A percentile compares a stretch with the other conserved stretches of the same genome.
Conservation (phyloP, 23 tunicate genomes). For the Styela clava region DNA sequence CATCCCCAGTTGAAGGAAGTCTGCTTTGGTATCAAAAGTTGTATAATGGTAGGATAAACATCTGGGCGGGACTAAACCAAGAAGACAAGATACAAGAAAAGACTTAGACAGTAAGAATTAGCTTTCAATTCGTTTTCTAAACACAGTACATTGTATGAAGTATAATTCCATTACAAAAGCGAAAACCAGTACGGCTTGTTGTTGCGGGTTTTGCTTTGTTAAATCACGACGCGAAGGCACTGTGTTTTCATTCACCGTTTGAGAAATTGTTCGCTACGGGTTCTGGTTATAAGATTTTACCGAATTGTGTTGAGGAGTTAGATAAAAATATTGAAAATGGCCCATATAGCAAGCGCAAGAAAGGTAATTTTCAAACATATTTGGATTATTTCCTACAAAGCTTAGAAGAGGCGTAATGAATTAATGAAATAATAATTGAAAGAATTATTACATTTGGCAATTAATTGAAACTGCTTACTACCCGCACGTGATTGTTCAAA, state of each 20-base stretch:
- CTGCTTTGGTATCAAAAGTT: neutral
- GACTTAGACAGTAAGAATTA: neutral
- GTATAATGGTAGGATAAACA: neutral
- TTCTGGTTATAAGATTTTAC: neutral
- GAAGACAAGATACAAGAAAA: neutral
- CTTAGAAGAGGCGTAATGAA: no score
- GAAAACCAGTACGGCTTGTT: no score
- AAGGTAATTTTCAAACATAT: no score
- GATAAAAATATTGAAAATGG: neutral
- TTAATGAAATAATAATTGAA: no score
- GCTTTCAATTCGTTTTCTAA: neutral
- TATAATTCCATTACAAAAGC: neutral
- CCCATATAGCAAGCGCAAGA: neutral
- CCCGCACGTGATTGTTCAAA: no score
- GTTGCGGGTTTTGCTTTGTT: neutral
- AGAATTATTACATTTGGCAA: no score
- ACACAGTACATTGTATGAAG: neutral
- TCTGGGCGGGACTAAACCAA: neutral
- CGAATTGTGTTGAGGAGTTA: no score
- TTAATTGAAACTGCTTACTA: no score
- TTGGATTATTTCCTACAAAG: no score
- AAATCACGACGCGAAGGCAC: neutral
- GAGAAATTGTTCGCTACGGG: neutral
- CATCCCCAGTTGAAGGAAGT: neutral
- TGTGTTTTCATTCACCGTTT: neutral